A percentile compares a stretch with the other conserved stretches of the same genome.
Conservation (phyloP, 2,113 vertebrate species). For the Cepphus grylle region DNA sequence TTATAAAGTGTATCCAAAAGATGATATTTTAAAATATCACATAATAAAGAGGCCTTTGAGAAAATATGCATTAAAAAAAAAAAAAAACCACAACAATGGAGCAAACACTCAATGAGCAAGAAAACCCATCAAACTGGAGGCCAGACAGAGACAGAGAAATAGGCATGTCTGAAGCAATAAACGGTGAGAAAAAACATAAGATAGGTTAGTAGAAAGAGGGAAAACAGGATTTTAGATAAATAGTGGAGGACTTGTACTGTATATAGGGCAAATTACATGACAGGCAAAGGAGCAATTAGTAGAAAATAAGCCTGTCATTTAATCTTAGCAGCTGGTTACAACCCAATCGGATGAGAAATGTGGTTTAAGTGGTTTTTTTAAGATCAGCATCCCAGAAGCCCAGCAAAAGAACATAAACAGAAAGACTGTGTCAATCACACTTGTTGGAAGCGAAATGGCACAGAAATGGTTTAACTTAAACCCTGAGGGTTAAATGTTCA, state of each 20-base stretch:
- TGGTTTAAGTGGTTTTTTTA: conserved; percentile 53
- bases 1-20: background rate
- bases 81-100: background rate
- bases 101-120: background rate
- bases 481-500: background rate
- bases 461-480: background rate
- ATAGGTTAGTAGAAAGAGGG: background rate
- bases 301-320: conserved; percentile 64
- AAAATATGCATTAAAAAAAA: background rate
- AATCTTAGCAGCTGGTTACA: conserved; percentile 34
- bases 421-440: background rate
- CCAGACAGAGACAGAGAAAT: background rate
- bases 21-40: background rate
- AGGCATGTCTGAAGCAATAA: background rate
- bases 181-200: background rate
- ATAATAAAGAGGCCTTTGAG: background rate
- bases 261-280: conserved; percentile 48
- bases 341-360: conserved; percentile 38
- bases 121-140: background rate
- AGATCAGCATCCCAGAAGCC: conserved; percentile 41
- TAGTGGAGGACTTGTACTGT: conserved; percentile 3
- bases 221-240: background rate
- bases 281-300: conserved; percentile 31
- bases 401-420: conserved; percentile 51
- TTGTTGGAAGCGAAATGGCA: background rate